Evolutionary conservation across 2,113 vertebrate genomes (phyloP), one percentile per base, ranked within the genome.

Genomic region (Microcebus ravelobensis): DNA sequence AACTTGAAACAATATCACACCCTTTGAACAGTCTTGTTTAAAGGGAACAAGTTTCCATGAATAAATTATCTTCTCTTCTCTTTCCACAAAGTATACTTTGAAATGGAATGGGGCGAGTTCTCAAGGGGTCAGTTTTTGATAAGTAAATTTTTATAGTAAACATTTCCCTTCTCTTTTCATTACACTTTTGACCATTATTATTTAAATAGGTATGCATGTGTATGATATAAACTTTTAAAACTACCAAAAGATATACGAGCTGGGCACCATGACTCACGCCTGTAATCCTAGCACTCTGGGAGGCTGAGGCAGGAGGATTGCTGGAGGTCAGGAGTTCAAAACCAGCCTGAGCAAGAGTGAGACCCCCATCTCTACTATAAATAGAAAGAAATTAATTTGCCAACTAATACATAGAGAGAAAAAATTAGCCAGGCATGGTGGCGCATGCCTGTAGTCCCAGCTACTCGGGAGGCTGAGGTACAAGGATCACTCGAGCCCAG

Each of bases 51-150:
- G 25, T 8, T 8, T 34, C 18, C 68, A 90, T 94, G 74, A 96
- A 96, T 93, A 97, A 93, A 94, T 94, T 27, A 96, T 77, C 21
- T 85, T 61, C 65, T 77, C 5, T 82, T 94, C 20, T 0, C 61
- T 79, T 93, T 85, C 88, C 76, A 36, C 61, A 65, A 91, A 52
- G 65, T 21, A 9, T 42, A 50, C 65, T 57, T 67, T 39, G 17
- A 57, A 61, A 89, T 27, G 27, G 34, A 52, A 57, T 21, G 52
- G 27, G 12, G 48, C 48, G 23, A 39, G 27, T 65, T 31, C 27
- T 52, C 13, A 29, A 18, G 67, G 1, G 20, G 25, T 17, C 59
- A 63, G 13, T 21, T 90, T 68, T 45, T 42, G 5, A 18, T 34
- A 83, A 74, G 42, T 27, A 25, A 65, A 55, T 50, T 70, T 94